Evolutionary conservation across 2,888 invertebrate species (phyloP).

Genomic region (Schizotus pectinicornis): DNA sequence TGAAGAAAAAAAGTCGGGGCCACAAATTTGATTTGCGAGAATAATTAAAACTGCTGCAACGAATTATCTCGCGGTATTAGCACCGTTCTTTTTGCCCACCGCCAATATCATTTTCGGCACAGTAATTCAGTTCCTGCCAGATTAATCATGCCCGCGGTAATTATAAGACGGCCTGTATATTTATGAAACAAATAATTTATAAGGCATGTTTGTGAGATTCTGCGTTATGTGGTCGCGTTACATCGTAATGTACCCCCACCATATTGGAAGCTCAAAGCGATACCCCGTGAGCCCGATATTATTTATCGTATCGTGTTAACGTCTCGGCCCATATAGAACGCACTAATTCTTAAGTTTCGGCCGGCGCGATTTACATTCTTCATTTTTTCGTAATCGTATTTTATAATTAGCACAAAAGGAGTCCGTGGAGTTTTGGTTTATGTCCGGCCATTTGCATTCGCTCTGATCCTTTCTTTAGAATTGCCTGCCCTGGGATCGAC

Average conservation of each 20-base stretch:
- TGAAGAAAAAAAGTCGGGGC: conserved; percentile 2
- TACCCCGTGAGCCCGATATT: conserved; percentile 42
- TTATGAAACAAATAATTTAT: conserved; percentile 47
- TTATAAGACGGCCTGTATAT: conserved; percentile 43
- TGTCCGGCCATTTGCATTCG: conserved; percentile 33
- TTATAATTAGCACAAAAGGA: conserved; percentile 43
- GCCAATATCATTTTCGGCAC: conserved; percentile 31
- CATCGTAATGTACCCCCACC: conserved; percentile 33
- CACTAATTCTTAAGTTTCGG: conserved; percentile 47
- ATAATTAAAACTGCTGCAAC: conserved; percentile 14
- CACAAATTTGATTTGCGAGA: neutral
- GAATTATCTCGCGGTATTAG: conserved; percentile 15
- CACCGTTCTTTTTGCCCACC: conserved; percentile 2
- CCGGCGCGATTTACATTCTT: conserved; percentile 40
- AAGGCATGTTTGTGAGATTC: conserved; percentile 43
- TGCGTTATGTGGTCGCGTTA: conserved; percentile 33
- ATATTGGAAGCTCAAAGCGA: conserved; percentile 35
- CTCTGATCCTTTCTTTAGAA: neutral
- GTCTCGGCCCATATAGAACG: conserved; percentile 48
- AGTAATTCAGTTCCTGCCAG: conserved; percentile 41
- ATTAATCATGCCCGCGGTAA: conserved; percentile 46
- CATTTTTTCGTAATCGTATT: conserved; percentile 41
- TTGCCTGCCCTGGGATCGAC: neutral
- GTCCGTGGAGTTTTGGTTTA: conserved; percentile 37
- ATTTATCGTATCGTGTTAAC: conserved; percentile 50